Conservation (phyloP, 2,113 vertebrate genomes). For the Nyctibius bracteatus region DNA sequence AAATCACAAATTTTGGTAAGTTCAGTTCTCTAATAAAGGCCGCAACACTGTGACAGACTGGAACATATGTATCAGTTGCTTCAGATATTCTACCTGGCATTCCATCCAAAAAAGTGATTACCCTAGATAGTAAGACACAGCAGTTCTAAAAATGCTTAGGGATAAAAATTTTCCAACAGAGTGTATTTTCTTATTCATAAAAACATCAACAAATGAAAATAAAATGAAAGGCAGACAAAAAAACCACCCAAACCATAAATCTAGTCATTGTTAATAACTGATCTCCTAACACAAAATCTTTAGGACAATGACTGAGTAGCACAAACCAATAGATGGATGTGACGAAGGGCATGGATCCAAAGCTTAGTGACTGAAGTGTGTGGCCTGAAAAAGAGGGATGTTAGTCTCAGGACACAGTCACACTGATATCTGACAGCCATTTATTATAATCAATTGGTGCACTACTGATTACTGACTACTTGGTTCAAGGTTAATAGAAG, state of each 20-base stretch:
- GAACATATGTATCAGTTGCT: background rate
- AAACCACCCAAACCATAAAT: background rate
- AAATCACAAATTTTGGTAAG: background rate
- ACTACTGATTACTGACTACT: background rate
- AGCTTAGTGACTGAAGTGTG: background rate
- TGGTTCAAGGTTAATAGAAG: slow-evolving; percentile 31
- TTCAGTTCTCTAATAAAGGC: background rate
- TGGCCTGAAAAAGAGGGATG: background rate
- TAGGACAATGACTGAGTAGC: background rate
- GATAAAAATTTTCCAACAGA: background rate
- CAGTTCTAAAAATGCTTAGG: background rate
- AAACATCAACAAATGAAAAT: background rate
- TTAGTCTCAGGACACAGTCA: background rate
- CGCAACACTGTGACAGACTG: background rate
- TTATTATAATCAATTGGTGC: background rate
- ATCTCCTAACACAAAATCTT: background rate
- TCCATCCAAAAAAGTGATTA: background rate
- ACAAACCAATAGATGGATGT: background rate
- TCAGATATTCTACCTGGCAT: background rate
- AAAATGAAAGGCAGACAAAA: background rate
- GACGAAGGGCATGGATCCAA: background rate
- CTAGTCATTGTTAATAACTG: background rate
- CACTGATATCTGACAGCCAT: background rate
- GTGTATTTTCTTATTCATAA: background rate
- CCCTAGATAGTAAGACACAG: background rate